phyloP scores from a whole-genome alignment of 2,888 invertebrate genomes.

The Drosophila niveifrons region DNA sequence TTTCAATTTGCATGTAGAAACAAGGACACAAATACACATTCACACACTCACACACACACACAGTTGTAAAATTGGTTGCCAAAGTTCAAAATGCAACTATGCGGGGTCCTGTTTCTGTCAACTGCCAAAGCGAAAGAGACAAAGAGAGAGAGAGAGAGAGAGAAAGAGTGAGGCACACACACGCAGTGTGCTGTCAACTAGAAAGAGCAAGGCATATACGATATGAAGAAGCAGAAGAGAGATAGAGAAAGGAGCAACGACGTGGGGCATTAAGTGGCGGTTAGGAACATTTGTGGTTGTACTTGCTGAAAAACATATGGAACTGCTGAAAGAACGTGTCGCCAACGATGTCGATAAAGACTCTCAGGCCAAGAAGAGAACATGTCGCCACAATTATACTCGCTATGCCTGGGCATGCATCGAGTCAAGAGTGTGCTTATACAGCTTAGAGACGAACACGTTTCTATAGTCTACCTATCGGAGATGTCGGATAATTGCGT shows the following conservation, averaged over 20 bases:
- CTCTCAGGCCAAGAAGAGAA: constrained; percentile 33
- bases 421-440: constrained; percentile 14
- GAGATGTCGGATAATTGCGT: background rate
- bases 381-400: constrained; percentile 39
- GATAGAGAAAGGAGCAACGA: background rate
- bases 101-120: constrained; percentile 50
- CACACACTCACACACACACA: constrained; percentile 10
- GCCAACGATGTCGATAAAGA: constrained; percentile 21
- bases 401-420: background rate
- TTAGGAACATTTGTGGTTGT: constrained; percentile 49
- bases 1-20: constrained; percentile 78
- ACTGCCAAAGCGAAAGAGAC: constrained; percentile 2
- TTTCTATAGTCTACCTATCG: background rate
- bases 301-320: constrained; percentile 26
- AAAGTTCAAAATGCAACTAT: constrained; percentile 73
- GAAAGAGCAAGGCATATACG: background rate
- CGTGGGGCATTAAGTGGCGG: constrained; percentile 36
- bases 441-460: constrained; percentile 14
- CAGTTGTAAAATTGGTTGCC: constrained; percentile 58
- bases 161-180: background rate
- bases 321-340: constrained; percentile 46
- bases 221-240: background rate
- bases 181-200: no score
- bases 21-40: constrained; percentile 55
- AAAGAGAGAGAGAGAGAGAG: background rate